Base-by-base conservation (phyloP, 2,888 invertebrate genomes). In the Helleia helle region DNA sequence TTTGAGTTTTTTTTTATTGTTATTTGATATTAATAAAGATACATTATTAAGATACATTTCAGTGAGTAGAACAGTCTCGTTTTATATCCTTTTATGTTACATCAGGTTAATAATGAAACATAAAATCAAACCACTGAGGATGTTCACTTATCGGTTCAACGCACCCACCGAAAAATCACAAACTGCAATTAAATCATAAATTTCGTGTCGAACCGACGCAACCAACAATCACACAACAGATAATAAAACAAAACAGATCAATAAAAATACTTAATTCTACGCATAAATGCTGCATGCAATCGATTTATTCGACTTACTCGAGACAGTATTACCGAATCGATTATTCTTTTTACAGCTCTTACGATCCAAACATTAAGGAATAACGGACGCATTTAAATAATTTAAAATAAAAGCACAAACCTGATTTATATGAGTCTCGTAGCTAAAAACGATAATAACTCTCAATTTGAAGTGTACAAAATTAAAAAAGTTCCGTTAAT, bases 181-280 rank as follows among this genome's bases (percentile, higher is more conserved):
- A 68, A 66, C 61, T 55, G 70, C 80, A 83, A 83, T 83, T 83
- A 83, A 83, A 81, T 76, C 79, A 80, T 83, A 83, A 81, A 83
- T 81, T 75, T 71, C 65, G 62, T 71, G 71, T 71, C 74, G 77
- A 71, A 71, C 59, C 69, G 59, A 64, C 67, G 69, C 69, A 81
- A 77, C 81, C 77, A 70, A 81, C 81, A 81, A 83, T 81, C 81
- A 81, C 70, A 75, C 71, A 65, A 66, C 71, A 71, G 72, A 80
- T 75, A 77, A 77, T 74, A 71, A 71, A 74, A 79, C 73, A 75
- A 73, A 77, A 75, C 65, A 71, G 73, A 72, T 69, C 66, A 67
- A 65, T 58, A 60, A 53, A 56, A 50, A 56, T 41, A 50, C 53
- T 55, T 59, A 54, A 58, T 51, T 54, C 50, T 62, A 59, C 57